Percentiles rank a stretch among this genome's conserved stretches.
Conservation (phyloP, 2,888 invertebrate genomes). For the Lasioglossum pauxillum region DNA sequence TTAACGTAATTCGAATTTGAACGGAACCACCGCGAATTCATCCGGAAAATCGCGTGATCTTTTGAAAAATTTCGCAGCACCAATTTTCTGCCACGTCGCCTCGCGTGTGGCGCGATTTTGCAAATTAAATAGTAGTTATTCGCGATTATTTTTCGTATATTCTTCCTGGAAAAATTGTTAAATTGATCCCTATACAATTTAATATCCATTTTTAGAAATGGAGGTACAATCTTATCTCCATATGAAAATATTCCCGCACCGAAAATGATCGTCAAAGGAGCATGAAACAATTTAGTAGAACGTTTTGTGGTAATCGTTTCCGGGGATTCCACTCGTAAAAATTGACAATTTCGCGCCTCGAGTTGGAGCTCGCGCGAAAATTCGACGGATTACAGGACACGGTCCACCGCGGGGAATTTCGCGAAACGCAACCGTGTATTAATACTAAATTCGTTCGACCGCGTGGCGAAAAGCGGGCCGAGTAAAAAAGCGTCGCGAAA, state of each 20-base stretch:
- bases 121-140: background rate
- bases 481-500: background rate
- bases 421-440: background rate
- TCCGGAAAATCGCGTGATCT: background rate
- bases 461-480: background rate
- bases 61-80: background rate
- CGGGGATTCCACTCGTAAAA: background rate
- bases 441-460: constrained; percentile 25
- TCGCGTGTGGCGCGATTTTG: background rate
- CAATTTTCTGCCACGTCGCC: background rate
- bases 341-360: background rate
- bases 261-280: too few species aligned
- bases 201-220: too few species aligned
- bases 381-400: background rate
- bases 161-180: too few species aligned
- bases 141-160: background rate
- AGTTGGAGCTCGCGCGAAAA: background rate
- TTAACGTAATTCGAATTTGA: constrained; percentile 42
- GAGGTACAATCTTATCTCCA: too few species aligned
- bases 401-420: constrained; percentile 1
- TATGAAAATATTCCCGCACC: too few species aligned
- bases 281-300: background rate
- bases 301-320: background rate
- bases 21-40: background rate
- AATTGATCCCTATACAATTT: too few species aligned